These are phyloP conservation scores for Ormyrus pomaceus DNA, from an alignment of 2,888 invertebrate species.

Conservation along the genomic window DNA sequence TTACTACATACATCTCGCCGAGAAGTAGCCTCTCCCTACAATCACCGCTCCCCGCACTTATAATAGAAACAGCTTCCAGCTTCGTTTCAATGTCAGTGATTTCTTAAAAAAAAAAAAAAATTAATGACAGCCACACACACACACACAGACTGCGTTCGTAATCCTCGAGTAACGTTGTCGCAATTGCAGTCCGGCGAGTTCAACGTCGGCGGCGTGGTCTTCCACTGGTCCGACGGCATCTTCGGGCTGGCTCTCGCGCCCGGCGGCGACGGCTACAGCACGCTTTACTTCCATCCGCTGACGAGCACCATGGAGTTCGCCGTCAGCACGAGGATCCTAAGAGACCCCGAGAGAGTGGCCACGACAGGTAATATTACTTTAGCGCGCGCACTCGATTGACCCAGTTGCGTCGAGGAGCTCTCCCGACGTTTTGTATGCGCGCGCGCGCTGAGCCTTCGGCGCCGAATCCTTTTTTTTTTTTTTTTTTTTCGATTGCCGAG, in stretches of 20 bases:
- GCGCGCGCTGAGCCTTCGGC: too few relatives aligned
- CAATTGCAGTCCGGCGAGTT: conserved; percentile 80
- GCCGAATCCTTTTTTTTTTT: background rate
- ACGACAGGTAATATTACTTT: conserved; percentile 31
- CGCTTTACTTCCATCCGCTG: conserved; percentile 88
- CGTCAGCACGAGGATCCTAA: conserved; percentile 82
- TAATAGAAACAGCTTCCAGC: too few relatives aligned
- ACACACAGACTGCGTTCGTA: too few relatives aligned
- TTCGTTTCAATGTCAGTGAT: too few relatives aligned
- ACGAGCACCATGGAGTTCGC: conserved; percentile 86
- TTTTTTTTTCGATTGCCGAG: background rate
- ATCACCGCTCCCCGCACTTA: too few relatives aligned
- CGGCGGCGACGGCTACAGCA: conserved; percentile 81
- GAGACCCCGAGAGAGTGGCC: conserved; percentile 46
- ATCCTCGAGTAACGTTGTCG: background rate
- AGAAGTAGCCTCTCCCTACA: too few relatives aligned
- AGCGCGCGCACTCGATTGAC: background rate
- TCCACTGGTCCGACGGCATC: conserved; percentile 87
- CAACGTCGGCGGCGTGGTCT: conserved; percentile 82
- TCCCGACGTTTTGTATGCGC: too few relatives aligned
- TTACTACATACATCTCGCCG: too few relatives aligned
- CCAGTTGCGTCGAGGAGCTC: too few relatives aligned
- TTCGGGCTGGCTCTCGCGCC: conserved; percentile 85
- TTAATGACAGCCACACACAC: too few relatives aligned
- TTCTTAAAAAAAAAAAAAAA: too few relatives aligned